Percentiles rank a stretch among this genome's conserved stretches.
phyloP scores from a whole-genome alignment of 1,140 invertebrate species.

The Drosophila watanabei region DNA sequence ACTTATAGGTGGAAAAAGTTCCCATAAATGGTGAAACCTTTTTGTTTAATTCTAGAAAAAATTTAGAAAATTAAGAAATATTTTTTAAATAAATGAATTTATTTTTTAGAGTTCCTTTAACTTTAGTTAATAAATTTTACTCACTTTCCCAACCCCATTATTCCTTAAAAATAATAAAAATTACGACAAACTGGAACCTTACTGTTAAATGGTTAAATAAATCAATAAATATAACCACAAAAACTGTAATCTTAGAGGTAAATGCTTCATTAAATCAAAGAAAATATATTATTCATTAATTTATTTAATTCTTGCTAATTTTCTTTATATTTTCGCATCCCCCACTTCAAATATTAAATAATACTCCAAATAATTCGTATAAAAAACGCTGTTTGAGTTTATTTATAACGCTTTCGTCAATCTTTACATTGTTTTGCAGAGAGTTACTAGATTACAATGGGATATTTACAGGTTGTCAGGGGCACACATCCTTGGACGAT shows the following conservation, averaged over 20 bases:
- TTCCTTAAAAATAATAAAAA: no score
- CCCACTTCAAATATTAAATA: not conserved
- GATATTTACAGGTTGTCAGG: constrained; percentile 62
- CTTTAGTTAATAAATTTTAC: no score
- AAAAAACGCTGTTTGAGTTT: constrained; percentile 76
- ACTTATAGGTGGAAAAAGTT: no score
- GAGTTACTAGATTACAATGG: constrained; percentile 62
- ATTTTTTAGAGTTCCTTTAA: no score
- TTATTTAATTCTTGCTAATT: not conserved
- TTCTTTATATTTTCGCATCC: not conserved
- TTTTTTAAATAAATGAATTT: no score
- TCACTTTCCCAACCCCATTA: no score
- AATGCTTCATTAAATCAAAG: not conserved
- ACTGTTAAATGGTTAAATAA: no score
- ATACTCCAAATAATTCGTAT: constrained; percentile 47
- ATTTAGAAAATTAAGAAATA: no score
- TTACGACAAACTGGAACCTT: no score
- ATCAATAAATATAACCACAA: no score
- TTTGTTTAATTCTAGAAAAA: no score
- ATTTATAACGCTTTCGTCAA: constrained; percentile 81
- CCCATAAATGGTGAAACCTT: no score
- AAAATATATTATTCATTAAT: not conserved
- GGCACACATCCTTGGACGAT: constrained; percentile 1
- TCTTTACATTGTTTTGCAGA: constrained; percentile 81
- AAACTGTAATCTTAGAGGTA: not conserved